Conservation (phyloP, 2,797 vertebrate genomes). For the Champsocephalus esox region DNA sequence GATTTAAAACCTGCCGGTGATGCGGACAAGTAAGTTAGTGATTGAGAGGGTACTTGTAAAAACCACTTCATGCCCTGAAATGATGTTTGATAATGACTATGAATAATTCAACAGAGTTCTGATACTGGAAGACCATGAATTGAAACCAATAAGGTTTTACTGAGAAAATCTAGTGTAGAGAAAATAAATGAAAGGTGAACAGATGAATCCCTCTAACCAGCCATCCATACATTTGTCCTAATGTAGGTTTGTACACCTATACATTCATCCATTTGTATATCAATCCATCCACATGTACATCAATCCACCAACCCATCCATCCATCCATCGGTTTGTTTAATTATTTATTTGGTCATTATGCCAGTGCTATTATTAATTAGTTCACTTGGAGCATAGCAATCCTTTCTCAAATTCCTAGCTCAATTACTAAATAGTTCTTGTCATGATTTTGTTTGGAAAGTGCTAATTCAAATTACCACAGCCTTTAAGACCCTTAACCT, state of each 20-base stretch:
- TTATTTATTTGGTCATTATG: conserved; percentile 4
- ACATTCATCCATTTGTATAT: no score
- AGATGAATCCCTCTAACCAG: conserved; percentile 17
- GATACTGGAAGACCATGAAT: conserved; percentile 20
- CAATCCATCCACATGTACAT: no score
- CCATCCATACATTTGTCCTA: no score
- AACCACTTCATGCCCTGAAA: conserved; percentile 46
- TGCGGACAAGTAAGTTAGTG: conserved; percentile 17
- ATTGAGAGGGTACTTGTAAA: conserved; percentile 42
- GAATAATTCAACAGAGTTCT: conserved; percentile 59
- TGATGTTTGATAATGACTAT: conserved; percentile 51
- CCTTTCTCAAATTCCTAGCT: neutral
- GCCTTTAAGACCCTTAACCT: neutral
- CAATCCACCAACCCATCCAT: no score
- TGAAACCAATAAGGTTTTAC: conserved; percentile 30
- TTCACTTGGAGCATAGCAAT: neutral
- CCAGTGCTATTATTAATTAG: neutral
- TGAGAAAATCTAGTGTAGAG: neutral
- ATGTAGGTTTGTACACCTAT: neutral
- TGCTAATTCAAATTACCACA: neutral
- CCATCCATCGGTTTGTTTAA: neutral
- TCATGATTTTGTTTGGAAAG: neutral
- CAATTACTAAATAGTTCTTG: neutral
- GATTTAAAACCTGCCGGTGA: conserved; percentile 89
- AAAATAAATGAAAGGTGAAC: conserved; percentile 20